Evolutionary conservation across 2,888 invertebrate species (phyloP), one percentile per base, ranked within the genome.

Genomic region (Carterocephalus palaemon): DNA sequence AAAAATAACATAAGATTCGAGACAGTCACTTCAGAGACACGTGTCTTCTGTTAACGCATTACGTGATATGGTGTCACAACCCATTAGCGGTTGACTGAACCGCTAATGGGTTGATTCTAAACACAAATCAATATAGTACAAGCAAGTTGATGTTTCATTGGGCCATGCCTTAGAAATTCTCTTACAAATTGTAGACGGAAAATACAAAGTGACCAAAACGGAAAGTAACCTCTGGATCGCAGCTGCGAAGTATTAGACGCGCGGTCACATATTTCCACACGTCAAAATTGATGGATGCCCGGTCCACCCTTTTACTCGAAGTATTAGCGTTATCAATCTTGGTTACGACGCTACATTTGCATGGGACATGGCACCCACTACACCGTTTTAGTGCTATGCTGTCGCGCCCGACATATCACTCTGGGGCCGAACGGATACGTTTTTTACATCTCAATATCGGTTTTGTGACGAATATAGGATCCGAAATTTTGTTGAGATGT

Each of bases 261-360:
- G n/a, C 48, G 43, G 46, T 41, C 40, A 46, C 29, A 31, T 37
- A 37, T 45, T 45, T 19, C 43, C 37, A 45, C 37, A 37, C 23
- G 43, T 26, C 43, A 34, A 13, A 45, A 17, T 31, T 54, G 54
- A 54, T 54, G 47, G 54, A 54, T 54, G 47, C 28, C 8, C 40
- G 43, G 36, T 17, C 45, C 37, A 47, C 54, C 39, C 40, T 45
- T 46, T 46, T 17, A n/a, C n/a, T n/a, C n/a, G n/a, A n/a, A 40
- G 26, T 51, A 51, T 45, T 48, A 46, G 42, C 47, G 47, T 47
- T 47, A 54, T 52, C 49, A 52, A 52, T 47, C 53, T 48, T 47
- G 31, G 49, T 46, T 42, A 48, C 26, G 46, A 31, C 13, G 39
- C 10, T 45, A 38, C 15, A 48, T 43, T 43, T 37, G 43, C 43